Evolutionary conservation across 2,888 invertebrate species (phyloP), one percentile per base, ranked within the genome.

Genomic region (Pyrrhosoma nymphula): DNA sequence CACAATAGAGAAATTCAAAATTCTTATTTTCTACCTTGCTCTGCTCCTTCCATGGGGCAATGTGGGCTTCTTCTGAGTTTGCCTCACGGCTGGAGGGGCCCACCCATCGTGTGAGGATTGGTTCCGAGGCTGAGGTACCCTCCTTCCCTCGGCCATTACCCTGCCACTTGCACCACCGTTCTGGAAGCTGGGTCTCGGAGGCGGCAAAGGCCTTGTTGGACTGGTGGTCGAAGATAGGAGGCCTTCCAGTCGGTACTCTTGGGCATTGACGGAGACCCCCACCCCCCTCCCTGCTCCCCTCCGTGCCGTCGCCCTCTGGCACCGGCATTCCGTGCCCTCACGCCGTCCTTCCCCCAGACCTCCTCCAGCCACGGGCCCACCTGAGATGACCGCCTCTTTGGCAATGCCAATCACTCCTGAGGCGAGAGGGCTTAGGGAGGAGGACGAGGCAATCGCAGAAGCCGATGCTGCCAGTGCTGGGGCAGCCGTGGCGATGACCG

Each of bases 381-480:
- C 69, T 47, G 47, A 69, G 93, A 93, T 69, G 69, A 47, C 93
- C 47, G 69, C 93, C 69, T 93, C 93, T 95, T 95, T 95, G 95
- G 93, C 95, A 26, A 82, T 82, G 95, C 96, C 95, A 96, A 95
- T 96, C 90, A 95, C 95, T 95, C 95, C 96, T 60, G 95, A 95
- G 95, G 95, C 95, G 63, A 90, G 95, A 88, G 95, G 95, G 26
- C 95, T 91, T 88, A 96, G 93, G 96, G 96, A 96, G n/a, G 96
- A 96, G 95, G 96, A 95, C 96, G 96, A 96, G n/a, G 96, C 96
- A 95, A 96, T 95, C 35, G 89, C 95, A 39, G 95, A 91, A 63
- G 88, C 56, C 35, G 95, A 75, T 88, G 95, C 55, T 95, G 95
- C 95, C 56, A 95, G 55, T 95, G 95, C 90, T 63, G 69, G 90